Conservation (phyloP, 92 coral and sea anemone genomes). For the Desmophyllum pertusum region DNA sequence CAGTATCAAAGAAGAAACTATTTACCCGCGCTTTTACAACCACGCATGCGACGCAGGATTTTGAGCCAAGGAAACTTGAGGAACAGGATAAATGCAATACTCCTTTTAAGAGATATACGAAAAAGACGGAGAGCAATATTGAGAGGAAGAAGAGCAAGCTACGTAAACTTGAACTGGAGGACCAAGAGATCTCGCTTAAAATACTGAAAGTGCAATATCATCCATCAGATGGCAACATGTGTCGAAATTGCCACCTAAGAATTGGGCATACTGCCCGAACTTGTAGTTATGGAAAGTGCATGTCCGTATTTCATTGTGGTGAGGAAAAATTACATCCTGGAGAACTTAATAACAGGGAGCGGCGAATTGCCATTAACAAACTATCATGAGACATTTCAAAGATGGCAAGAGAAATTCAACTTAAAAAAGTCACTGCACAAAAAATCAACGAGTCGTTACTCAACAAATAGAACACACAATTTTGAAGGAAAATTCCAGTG, state of each 20-base stretch:
- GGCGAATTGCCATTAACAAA: conserved; percentile 28
- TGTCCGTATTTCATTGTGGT: conserved; percentile 53
- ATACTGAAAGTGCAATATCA: conserved; percentile 38
- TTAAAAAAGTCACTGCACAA: conserved; percentile 26
- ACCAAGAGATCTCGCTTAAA: conserved; percentile 20
- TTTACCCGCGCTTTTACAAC: background rate
- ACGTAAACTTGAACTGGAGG: conserved; percentile 33
- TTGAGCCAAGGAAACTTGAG: background rate
- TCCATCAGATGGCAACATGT: conserved; percentile 59
- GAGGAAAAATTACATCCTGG: conserved; percentile 52
- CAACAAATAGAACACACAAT: conserved; percentile 44
- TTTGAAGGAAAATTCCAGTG: conserved; percentile 35
- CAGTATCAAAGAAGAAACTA: conserved; percentile 10
- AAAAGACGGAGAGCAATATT: conserved; percentile 25
- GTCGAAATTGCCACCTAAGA: conserved; percentile 60
- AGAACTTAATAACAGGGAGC: conserved; percentile 48
- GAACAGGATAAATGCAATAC: conserved; percentile 31
- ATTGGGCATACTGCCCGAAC: conserved; percentile 62
- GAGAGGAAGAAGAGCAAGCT: conserved; percentile 44
- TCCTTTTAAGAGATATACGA: conserved; percentile 46
- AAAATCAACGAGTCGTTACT: conserved; percentile 50
- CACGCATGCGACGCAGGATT: background rate
- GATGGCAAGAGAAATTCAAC: conserved; percentile 46
- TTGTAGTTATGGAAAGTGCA: conserved; percentile 46
- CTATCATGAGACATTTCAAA: conserved; percentile 54